Evolutionary conservation across 2,888 invertebrate genomes (phyloP).

Genomic region (Schrankia costaestrigalis): DNA sequence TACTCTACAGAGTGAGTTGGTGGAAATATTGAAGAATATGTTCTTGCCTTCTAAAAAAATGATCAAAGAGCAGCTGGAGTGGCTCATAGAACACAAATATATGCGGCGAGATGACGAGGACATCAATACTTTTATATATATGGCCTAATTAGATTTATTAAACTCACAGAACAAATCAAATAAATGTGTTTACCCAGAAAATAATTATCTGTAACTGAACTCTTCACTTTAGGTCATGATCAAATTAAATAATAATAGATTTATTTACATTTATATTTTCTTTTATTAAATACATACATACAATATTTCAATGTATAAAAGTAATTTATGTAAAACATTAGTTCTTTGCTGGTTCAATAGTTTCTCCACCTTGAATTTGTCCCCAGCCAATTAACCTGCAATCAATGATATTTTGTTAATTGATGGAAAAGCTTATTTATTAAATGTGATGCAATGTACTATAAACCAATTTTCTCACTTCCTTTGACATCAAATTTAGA

Average conservation of each 20-base stretch:
- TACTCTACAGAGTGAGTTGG: conserved; percentile 89
- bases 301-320: conserved; percentile 55
- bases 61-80: conserved; percentile 99
- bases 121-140: conserved; percentile 98
- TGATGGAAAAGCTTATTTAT: conserved; percentile 5
- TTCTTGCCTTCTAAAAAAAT: conserved; percentile 99
- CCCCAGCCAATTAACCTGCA: conserved; percentile 98
- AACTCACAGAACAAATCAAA: conserved; percentile 52
- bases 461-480: no score
- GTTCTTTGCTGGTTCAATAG: conserved; percentile 90
- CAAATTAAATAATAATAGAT: conserved; percentile 33
- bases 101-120: conserved; percentile 98
- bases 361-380: conserved; percentile 98
- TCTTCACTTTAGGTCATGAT: conserved; percentile 23
- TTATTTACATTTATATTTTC: conserved; percentile 32
- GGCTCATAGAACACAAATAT: conserved; percentile 99
- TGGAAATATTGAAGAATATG: conserved; percentile 99
- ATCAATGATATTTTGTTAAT: conserved; percentile 8
- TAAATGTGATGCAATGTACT: conserved; percentile 2
- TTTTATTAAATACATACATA: conserved; percentile 37
- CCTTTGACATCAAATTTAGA: no score
- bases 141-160: conserved; percentile 86
- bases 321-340: conserved; percentile 52
- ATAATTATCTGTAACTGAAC: conserved; percentile 25
- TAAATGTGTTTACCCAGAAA: conserved; percentile 63